Base-by-base conservation (phyloP, 2,888 invertebrate species). In the Lissonota sp. region DNA sequence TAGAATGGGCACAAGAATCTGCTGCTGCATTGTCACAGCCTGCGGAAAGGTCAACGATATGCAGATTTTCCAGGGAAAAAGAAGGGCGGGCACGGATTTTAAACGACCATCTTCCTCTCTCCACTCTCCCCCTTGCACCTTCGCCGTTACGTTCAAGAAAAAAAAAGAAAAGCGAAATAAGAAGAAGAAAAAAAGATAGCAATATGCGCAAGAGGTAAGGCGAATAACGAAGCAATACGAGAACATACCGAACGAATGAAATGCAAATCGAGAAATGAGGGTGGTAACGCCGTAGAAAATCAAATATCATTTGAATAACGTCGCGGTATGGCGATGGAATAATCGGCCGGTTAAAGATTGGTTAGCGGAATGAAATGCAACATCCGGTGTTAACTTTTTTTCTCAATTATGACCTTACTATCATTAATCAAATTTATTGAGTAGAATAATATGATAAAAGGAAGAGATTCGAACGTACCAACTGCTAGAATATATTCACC, bases 201-300 rank as follows among this genome's bases (percentile, higher is more conserved):
- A 63, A 69, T 63, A 73, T 7, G 46, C 26, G 26, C 44, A 60
- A 55, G 58, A 70, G 42, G 72, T 69, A 73, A 80, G 75, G 78
- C 78, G 79, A 78, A 82, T 70, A 71, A 73, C 62, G 62, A 7
- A 16, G 76, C 26, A 37, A 46, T 58, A 44, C 74, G 83, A 75
- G 88, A 87, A 63, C 88, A 88, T 90, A 88, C 81, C 87, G 84
- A 88, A 87, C 82, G 89, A 89, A 90, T 88, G 88, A 90, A 90
- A 91, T 91, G 91, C 89, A 91, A 91, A 91, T 91, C 87, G 87
- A 84, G 85, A 83, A 86, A 88, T 87, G 90, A 89, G 89, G 88
- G 90, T n/a, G 88, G 89, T 90, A 91, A 90, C 90, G 89, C 87
- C 85, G 88, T 87, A 90, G 89, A 91, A 91, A 91, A 91, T 91